Evolutionary conservation across 2,888 invertebrate species (phyloP).

Genomic region (Drosophila limbata): DNA sequence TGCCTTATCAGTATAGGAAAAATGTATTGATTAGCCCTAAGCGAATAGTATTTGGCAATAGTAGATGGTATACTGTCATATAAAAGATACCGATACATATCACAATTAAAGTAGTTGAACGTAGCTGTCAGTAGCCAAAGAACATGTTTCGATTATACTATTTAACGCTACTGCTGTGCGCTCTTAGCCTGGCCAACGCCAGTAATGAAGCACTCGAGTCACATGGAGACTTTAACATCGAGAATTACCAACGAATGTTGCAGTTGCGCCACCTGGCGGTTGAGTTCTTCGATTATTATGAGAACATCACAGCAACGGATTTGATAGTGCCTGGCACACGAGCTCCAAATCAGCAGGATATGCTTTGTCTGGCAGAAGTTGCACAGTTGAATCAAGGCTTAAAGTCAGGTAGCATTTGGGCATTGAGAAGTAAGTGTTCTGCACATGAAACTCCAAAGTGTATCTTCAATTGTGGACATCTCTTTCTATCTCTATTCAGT

Average conservation of each 20-base stretch:
- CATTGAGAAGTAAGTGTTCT: conserved; percentile 41
- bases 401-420: conserved; percentile 32
- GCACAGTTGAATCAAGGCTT: conserved; percentile 22
- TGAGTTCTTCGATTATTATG: conserved; percentile 58
- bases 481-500: conserved; percentile 63
- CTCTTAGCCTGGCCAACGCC: neutral
- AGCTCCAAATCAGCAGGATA: conserved; percentile 33
- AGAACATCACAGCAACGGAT: conserved; percentile 42
- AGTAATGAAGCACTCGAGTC: neutral
- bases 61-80: neutral
- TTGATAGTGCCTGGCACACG: neutral
- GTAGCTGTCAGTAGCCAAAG: neutral
- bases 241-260: conserved; percentile 14
- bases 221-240: neutral
- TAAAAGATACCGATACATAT: conserved; percentile 1
- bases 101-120: neutral
- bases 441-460: neutral
- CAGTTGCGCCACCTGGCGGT: conserved; percentile 48
- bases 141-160: conserved; percentile 14
- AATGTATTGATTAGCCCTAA: conserved; percentile 6
- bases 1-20: conserved; percentile 1
- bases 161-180: conserved; percentile 6
- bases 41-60: conserved; percentile 1
- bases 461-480: neutral
- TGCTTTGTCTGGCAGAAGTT: conserved; percentile 52